Conservation (phyloP, 2,113 vertebrate species). For the Bos taurus region DNA sequence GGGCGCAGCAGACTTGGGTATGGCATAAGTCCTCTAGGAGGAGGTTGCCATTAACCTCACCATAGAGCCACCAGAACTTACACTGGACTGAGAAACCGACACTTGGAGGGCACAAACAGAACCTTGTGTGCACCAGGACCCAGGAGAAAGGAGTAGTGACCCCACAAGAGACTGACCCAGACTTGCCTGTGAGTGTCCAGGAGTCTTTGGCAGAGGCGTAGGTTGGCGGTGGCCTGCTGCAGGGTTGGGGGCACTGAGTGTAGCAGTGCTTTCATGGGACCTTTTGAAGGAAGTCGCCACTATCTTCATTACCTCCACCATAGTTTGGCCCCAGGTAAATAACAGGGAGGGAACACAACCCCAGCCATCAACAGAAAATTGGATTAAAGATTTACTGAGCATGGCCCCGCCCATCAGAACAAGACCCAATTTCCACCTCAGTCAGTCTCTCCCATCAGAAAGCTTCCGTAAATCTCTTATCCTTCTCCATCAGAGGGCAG, state of each 20-base stretch:
- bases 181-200: neutral
- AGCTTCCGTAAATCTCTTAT: neutral
- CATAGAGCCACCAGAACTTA: neutral
- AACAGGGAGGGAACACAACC: neutral
- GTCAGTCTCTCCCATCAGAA: neutral
- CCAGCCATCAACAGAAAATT: neutral
- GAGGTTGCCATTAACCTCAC: neutral
- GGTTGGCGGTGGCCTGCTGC: neutral
- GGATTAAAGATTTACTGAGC: neutral
- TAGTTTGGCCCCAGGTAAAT: neutral
- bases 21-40: neutral
- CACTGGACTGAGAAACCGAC: neutral
- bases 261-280: neutral
- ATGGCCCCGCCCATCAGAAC: neutral
- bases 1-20: neutral
- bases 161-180: neutral
- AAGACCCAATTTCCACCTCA: neutral
- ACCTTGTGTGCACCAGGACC: neutral
- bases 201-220: rapidly evolving
- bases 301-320: neutral
- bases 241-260: neutral
- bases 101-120: neutral
- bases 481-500: neutral
- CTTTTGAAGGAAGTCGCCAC: neutral
- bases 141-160: neutral